Base-by-base conservation (phyloP, 1,140 invertebrate species). In the Proales similis region DNA sequence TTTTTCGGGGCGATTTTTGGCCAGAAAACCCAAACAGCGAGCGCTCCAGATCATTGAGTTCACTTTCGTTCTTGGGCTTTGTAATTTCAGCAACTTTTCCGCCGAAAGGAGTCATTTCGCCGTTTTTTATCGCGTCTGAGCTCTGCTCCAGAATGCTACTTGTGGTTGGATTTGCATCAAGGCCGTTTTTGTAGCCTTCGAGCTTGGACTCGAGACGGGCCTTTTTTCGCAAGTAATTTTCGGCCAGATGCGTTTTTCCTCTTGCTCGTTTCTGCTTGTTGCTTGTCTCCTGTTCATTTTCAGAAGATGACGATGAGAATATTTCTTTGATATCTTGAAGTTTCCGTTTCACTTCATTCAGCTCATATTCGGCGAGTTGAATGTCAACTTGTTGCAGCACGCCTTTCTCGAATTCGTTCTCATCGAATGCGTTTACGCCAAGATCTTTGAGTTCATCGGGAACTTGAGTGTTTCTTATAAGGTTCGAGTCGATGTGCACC, bases 401-500 rank as follows among this genome's bases (percentile, higher is more conserved):
- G 14, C 51, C 51, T 42, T 42, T 19, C 45, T 57, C 51, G 14
- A 57, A 57, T 19, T 57, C 51, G 20, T 57, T 57, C 45, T 57
- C 51, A 42, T 57, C 32, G 20, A 29, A 57, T 29, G 17, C 19
- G 29, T 42, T 17, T 14, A 57, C 51, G 7, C 51, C 51, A 3
- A 57, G 22, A 6, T 5, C 17, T 42, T 42, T 6, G 7, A 57
- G 24, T 9, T 57, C 51, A 17, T 57, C 51, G 12, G 51, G 51
- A 24, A 57, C 17, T 24, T 26, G 30, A 9, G 51, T 42, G 7
- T 36, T 42, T 57, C 45, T 57, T 29, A 57, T 57, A 14, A 57
- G 22, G 12, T 39, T 26, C 45, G 29, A 20, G 27, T 42, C 38
- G 20, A 57, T 57, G 19, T 57, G 51, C 4, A 57, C 33, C 20